Evolutionary conservation across 2,888 invertebrate species (phyloP).

Genomic region (Apocheima hispidaria): DNA sequence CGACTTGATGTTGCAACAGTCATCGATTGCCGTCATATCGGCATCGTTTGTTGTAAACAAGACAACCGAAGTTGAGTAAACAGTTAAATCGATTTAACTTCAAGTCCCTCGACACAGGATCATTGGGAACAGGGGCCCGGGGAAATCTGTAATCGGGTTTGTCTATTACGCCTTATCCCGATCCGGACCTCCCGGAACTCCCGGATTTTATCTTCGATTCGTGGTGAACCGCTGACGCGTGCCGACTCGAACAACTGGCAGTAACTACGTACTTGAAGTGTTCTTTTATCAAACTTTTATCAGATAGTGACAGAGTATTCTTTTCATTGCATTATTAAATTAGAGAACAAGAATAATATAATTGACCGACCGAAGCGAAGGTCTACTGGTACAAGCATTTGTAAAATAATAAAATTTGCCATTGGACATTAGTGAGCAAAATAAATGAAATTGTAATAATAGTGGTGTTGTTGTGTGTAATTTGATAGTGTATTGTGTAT

Average conservation of each 20-base stretch:
- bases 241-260: background rate
- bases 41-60: conserved; percentile 1
- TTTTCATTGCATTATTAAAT: background rate
- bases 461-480: too few relatives aligned
- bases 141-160: conserved; percentile 80
- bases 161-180: conserved; percentile 71
- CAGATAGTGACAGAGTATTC: background rate
- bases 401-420: too few relatives aligned
- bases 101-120: conserved; percentile 57
- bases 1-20: background rate
- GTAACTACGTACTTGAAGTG: background rate
- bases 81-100: conserved; percentile 48
- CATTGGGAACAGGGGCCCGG: conserved; percentile 68
- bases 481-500: too few relatives aligned
- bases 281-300: background rate
- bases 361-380: too few relatives aligned
- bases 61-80: conserved; percentile 30
- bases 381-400: too few relatives aligned
- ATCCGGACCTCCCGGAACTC: conserved; percentile 48
- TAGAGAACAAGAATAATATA: too few relatives aligned
- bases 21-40: background rate
- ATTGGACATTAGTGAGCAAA: too few relatives aligned
- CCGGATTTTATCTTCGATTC: conserved; percentile 62
- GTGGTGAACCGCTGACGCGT: conserved; percentile 56
- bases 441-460: too few relatives aligned